These are phyloP conservation scores for Pachyramphus minor DNA, from an alignment of 2,113 vertebrate genomes.

Conservation along the genomic window DNA sequence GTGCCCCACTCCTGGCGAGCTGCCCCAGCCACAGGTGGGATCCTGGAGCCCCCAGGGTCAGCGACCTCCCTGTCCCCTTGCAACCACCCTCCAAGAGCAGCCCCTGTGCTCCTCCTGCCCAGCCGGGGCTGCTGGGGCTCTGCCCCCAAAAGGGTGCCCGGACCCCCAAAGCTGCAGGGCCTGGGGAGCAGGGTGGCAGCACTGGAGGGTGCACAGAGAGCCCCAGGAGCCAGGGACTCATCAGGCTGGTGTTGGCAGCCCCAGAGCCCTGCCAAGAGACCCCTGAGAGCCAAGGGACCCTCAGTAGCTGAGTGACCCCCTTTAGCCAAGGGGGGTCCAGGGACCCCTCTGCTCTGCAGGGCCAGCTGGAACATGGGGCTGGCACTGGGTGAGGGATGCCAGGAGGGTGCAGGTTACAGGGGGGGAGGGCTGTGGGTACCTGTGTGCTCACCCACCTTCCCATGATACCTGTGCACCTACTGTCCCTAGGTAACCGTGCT, in stretches of 20 bases:
- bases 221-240: neutral
- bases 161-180: neutral
- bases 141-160: rapidly evolving
- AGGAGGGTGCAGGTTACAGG: neutral
- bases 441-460: neutral
- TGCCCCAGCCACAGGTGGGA: neutral
- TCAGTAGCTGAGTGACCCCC: no score
- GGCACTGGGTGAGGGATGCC: neutral
- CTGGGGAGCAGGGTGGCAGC: neutral
- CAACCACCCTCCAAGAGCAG: neutral
- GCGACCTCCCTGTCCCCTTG: neutral
- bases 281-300: neutral
- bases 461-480: neutral
- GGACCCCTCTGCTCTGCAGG: neutral
- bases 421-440: neutral
- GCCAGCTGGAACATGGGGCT: neutral
- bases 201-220: neutral
- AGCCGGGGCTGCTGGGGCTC: rapidly evolving
- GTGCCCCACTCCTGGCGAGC: rapidly evolving
- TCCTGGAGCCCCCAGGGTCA: neutral
- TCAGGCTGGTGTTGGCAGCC: neutral
- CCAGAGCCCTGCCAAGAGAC: neutral
- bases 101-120: neutral
- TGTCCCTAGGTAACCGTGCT: rapidly evolving
- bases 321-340: neutral